Percentiles rank a stretch among this genome's conserved stretches.
Conservation (phyloP, 2,888 invertebrate species). For the Pollenia angustigena region DNA sequence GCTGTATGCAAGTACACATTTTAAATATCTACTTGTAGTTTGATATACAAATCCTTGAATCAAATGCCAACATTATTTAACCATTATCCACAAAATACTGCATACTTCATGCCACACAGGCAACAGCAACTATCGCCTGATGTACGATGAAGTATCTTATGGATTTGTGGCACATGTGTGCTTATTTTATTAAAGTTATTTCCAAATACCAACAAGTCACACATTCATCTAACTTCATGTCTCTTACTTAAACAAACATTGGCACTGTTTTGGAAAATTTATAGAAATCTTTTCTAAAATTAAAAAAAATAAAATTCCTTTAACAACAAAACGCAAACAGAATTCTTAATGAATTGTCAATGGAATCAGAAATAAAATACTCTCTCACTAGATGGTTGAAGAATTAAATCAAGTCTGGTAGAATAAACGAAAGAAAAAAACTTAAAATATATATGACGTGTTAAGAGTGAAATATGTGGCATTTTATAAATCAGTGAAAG, state of each 20-base stretch:
- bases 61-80: constrained; percentile 67
- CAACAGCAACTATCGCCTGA: background rate
- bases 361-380: constrained; percentile 13
- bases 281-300: constrained; percentile 33
- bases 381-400: background rate
- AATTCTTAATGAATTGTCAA: constrained; percentile 68
- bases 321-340: constrained; percentile 65
- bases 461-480: background rate
- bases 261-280: constrained; percentile 50
- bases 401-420: constrained; percentile 7
- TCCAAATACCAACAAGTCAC: constrained; percentile 4
- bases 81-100: constrained; percentile 48
- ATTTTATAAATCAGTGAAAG: background rate
- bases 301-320: constrained; percentile 56
- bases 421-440: background rate
- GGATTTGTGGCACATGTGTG: constrained; percentile 32
- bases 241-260: constrained; percentile 47
- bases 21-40: background rate
- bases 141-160: background rate
- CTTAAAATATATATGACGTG: background rate
- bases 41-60: constrained; percentile 48
- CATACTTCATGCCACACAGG: constrained; percentile 1
- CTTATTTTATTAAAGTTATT: background rate
- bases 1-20: background rate
- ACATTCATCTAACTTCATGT: constrained; percentile 26